Base-by-base conservation (phyloP, 2,888 invertebrate genomes). In the Eucera pruinosa region DNA sequence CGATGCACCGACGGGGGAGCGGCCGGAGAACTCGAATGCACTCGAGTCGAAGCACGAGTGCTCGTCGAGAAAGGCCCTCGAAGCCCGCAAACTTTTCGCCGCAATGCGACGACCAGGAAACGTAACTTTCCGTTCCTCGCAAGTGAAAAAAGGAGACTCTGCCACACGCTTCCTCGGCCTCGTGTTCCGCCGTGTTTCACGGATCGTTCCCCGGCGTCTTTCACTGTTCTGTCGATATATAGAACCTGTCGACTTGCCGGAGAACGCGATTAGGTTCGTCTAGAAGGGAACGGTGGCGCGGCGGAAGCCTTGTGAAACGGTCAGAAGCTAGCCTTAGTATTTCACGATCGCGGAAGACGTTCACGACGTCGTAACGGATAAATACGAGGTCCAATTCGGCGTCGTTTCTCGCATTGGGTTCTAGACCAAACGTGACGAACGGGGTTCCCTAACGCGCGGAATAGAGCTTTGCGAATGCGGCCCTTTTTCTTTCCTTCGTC, bases 311-410 rank as follows among this genome's bases (percentile, higher is more conserved):
- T 47, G 30, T 30, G 69, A 39, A 20, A 55, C 65, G 47, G 27
- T 64, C 18, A 47, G 27, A 52, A 36, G 61, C 70, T 71, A 67
- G 67, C 52, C 66, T 45, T 69, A 73, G 66, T 85, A 85, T 85
- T 82, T 84, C 80, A 82, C 80, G 77, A 82, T 82, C 78, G 60
- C 45, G 64, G 57, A 54, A 66, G 83, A 81, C 84, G 62, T 78
- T 84, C 83, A 72, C 45, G 78, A 50, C 64, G 54, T 50, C 72
- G 69, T 82, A 83, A 83, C 70, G 76, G 81, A 85, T 81, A 83
- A 78, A 83, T 81, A 83, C 77, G 81, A 69, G 60, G 30, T 78
- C 52, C 78, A 75, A 84, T 84, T 83, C 85, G 30, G 43, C 43
- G 41, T 52, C 18, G 58, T 79, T 76, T 71, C 69, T 71, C 73